These are phyloP conservation scores for Chymomyza costata DNA, from an alignment of 1,140 invertebrate genomes.

Conservation along the genomic window DNA sequence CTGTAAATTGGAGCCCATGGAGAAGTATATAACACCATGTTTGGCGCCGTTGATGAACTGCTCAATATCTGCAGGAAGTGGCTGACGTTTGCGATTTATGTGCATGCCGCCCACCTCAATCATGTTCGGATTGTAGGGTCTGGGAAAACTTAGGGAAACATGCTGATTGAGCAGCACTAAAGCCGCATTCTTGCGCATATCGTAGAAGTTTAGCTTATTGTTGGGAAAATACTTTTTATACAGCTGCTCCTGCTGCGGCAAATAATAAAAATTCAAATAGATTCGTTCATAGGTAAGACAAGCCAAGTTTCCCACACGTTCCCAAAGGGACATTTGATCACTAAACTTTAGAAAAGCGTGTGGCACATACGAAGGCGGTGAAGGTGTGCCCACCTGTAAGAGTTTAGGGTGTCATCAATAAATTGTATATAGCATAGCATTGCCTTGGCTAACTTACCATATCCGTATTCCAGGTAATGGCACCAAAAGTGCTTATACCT, in stretches of 20 bases:
- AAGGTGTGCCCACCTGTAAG: slow-evolving; percentile 69
- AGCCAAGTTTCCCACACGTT: slow-evolving; percentile 74
- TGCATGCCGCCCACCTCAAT: slow-evolving; percentile 80
- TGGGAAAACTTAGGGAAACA: slow-evolving; percentile 76
- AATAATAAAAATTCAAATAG: slow-evolving; percentile 26
- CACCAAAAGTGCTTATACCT: slow-evolving; percentile 50
- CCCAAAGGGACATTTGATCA: slow-evolving; percentile 73
- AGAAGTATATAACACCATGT: slow-evolving; percentile 80
- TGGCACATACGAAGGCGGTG: slow-evolving; percentile 72
- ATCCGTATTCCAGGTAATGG: slow-evolving; percentile 51
- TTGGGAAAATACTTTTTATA: slow-evolving; percentile 67
- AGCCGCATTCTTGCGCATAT: slow-evolving; percentile 70
- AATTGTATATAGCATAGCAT: too few species aligned
- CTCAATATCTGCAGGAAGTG: slow-evolving; percentile 75
- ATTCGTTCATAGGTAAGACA: slow-evolving; percentile 27
- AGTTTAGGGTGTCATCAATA: too few species aligned
- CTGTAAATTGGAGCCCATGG: slow-evolving; percentile 79
- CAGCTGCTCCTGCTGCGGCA: slow-evolving; percentile 66
- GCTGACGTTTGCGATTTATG: slow-evolving; percentile 52
- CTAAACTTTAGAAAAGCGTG: slow-evolving; percentile 50
- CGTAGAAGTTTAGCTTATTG: slow-evolving; percentile 49
- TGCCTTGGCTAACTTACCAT: slow-evolving; percentile 57
- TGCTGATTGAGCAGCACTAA: slow-evolving; percentile 78
- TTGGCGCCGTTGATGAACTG: slow-evolving; percentile 77
- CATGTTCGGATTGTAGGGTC: slow-evolving; percentile 77